phyloP scores from a whole-genome alignment of 2,888 invertebrate species.

The Empis stercorea region DNA sequence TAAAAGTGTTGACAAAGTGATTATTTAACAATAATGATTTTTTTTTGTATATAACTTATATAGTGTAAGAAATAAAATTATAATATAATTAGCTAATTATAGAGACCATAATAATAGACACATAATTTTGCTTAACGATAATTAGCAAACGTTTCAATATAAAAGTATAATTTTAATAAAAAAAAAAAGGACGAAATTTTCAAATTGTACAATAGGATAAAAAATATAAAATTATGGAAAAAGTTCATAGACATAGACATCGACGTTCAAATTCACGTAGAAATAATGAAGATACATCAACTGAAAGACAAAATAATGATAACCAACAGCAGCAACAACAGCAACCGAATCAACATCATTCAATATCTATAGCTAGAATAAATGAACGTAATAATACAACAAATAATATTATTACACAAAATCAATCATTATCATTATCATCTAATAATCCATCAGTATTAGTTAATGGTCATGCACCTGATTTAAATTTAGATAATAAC shows the following conservation, averaged over 20 bases:
- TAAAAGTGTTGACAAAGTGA: no score
- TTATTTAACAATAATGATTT: no score
- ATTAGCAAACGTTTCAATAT: no score
- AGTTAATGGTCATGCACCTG: slow-evolving; percentile 26
- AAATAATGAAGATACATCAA: slow-evolving; percentile 22
- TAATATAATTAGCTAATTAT: background rate
- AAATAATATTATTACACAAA: background rate
- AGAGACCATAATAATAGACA: background rate
- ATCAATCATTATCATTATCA: slow-evolving; percentile 3
- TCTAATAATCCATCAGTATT: slow-evolving; percentile 23
- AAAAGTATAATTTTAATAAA: background rate
- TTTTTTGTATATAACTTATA: no score
- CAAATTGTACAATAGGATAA: no score
- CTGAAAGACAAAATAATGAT: slow-evolving; percentile 14
- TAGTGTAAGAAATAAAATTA: no score
- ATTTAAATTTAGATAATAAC: background rate
- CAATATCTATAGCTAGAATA: slow-evolving; percentile 2
- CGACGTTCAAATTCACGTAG: slow-evolving; percentile 30
- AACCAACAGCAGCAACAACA: slow-evolving; percentile 12
- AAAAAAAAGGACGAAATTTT: background rate
- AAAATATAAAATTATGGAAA: slow-evolving; percentile 27
- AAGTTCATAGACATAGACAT: slow-evolving; percentile 35
- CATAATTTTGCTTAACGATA: background rate
- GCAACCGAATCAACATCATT: slow-evolving; percentile 6
- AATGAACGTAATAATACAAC: background rate